These are phyloP conservation scores for Chesias legatella DNA, from an alignment of 2,888 invertebrate genomes.

Conservation along the genomic window DNA sequence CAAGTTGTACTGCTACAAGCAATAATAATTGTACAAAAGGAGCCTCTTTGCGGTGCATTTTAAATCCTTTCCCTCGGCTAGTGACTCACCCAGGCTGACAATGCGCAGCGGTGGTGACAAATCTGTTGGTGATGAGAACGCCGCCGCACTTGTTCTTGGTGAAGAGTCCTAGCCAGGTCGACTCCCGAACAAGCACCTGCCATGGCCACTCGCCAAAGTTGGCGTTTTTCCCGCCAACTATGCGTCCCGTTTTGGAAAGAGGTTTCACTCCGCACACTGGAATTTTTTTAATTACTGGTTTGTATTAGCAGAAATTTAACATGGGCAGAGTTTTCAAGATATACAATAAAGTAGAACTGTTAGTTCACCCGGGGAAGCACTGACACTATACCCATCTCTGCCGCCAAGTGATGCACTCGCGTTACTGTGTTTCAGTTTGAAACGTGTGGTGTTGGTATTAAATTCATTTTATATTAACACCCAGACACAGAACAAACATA, in stretches of 20 bases:
- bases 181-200: constrained; percentile 95
- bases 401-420: too few relatives aligned
- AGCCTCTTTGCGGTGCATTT: too few relatives aligned
- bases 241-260: constrained; percentile 87
- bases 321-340: too few relatives aligned
- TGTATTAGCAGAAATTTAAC: neutral
- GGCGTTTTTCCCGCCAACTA: constrained; percentile 94
- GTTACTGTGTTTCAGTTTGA: too few relatives aligned
- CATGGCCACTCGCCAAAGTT: constrained; percentile 95
- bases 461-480: too few relatives aligned
- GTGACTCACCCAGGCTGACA: constrained; percentile 92
- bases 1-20: too few relatives aligned
- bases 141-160: constrained; percentile 98
- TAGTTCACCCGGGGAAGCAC: too few relatives aligned
- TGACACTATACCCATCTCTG: too few relatives aligned
- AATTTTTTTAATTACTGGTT: constrained; percentile 34
- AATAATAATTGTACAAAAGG: too few relatives aligned
- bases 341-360: too few relatives aligned
- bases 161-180: constrained; percentile 95
- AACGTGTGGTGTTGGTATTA: too few relatives aligned
- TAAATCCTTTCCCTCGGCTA: neutral
- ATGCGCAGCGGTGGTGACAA: constrained; percentile 95
- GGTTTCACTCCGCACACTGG: constrained; percentile 94
- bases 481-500: too few relatives aligned
- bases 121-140: constrained; percentile 92